phyloP scores from a whole-genome alignment of 2,888 invertebrate genomes.

The Agrotis ipsilon region DNA sequence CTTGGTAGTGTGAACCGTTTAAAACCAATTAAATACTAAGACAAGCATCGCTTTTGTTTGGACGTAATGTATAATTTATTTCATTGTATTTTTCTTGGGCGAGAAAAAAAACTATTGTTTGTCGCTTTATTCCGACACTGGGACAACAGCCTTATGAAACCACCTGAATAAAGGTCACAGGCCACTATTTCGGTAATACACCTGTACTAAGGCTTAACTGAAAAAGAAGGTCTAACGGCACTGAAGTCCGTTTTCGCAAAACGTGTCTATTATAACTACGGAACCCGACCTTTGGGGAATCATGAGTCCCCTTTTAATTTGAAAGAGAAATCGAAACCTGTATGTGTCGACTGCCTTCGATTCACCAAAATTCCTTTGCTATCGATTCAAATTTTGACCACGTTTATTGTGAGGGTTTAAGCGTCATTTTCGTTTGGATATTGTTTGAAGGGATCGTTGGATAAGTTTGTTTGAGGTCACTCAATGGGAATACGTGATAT shows the following conservation, averaged over 20 bases:
- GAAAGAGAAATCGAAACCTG: constrained; percentile 77
- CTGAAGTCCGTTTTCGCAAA: constrained; percentile 55
- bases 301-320: constrained; percentile 79
- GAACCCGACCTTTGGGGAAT: constrained; percentile 73
- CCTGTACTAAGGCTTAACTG: constrained; percentile 51
- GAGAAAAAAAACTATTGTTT: too few species aligned
- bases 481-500: constrained; percentile 64
- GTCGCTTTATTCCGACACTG: too few species aligned
- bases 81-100: too few species aligned
- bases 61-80: too few species aligned
- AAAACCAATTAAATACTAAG: too few species aligned
- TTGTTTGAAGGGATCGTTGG: background rate
- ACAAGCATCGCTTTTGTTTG: too few species aligned
- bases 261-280: constrained; percentile 65
- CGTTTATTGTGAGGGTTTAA: constrained; percentile 20
- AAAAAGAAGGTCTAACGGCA: constrained; percentile 59
- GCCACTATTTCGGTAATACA: constrained; percentile 47
- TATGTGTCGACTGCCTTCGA: constrained; percentile 61
- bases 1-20: too few species aligned
- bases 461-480: constrained; percentile 52
- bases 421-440: constrained; percentile 17
- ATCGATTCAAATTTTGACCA: background rate
- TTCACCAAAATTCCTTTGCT: constrained; percentile 12
- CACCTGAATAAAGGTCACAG: constrained; percentile 60
- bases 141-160: constrained; percentile 28